phyloP scores from a whole-genome alignment of 2,888 invertebrate genomes.

The Aethes cnicana region DNA sequence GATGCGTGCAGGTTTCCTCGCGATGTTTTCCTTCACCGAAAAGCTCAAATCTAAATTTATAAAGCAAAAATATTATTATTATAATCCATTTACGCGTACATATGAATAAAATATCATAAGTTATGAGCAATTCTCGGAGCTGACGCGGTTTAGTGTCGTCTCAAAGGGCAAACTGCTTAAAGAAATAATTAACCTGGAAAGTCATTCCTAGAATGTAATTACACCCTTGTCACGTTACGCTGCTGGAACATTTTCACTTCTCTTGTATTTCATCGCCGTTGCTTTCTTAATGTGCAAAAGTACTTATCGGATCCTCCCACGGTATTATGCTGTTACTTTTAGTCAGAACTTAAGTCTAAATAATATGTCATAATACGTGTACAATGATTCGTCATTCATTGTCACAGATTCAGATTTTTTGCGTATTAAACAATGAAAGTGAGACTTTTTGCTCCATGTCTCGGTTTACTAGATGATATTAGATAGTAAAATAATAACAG shows the following conservation, averaged over 20 bases:
- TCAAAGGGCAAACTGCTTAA: conserved; percentile 3
- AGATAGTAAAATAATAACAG: no score
- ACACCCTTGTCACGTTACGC: conserved; percentile 34
- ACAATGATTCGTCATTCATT: conserved; percentile 9
- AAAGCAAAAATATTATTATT: no score
- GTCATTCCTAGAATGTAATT: conserved; percentile 38
- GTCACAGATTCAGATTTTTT: conserved; percentile 1
- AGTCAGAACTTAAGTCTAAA: conserved; percentile 37
- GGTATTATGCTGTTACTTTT: conserved; percentile 43
- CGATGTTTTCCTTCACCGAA: no score
- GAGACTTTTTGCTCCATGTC: not conserved
- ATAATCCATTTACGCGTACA: no score
- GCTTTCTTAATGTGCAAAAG: conserved; percentile 41
- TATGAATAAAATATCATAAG: no score
- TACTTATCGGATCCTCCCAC: conserved; percentile 47
- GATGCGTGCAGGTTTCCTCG: no score
- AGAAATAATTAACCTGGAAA: conserved; percentile 11
- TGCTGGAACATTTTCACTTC: conserved; percentile 50
- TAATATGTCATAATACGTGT: conserved; percentile 26
- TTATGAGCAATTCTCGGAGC: no score
- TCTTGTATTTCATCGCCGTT: conserved; percentile 47
- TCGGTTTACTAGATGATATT: not conserved
- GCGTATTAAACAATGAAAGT: conserved; percentile 10
- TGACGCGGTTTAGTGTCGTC: no score
- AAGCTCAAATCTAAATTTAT: no score